These are phyloP conservation scores for Temnothorax ravouxi DNA, from an alignment of 2,888 invertebrate genomes.

Conservation along the genomic window DNA sequence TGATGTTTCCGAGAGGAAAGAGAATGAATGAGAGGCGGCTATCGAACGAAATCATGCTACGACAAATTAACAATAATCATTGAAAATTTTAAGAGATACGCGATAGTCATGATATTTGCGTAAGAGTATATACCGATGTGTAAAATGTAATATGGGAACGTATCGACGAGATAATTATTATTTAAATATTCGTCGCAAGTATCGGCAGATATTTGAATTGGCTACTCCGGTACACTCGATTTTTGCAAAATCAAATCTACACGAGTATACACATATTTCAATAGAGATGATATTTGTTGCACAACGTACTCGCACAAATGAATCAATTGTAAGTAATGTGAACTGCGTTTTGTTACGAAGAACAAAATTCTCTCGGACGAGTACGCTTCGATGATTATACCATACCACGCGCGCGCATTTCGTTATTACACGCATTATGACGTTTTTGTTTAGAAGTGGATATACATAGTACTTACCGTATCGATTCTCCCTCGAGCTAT, in stretches of 20 bases:
- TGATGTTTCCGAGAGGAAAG: background rate
- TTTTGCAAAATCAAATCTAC: background rate
- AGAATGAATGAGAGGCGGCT: background rate
- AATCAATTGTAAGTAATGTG: background rate
- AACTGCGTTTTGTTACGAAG: background rate
- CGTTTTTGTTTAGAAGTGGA: slow-evolving; percentile 12
- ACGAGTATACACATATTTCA: background rate
- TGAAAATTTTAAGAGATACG: background rate
- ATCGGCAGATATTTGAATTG: background rate
- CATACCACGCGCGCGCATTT: slow-evolving; percentile 1
- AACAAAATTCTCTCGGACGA: background rate
- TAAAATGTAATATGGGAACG: background rate
- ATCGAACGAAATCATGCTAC: background rate
- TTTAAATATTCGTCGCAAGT: background rate
- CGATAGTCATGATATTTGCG: background rate
- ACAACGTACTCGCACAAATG: background rate
- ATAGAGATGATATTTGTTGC: background rate
- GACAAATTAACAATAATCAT: background rate
- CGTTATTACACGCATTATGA: background rate
- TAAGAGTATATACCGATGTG: background rate
- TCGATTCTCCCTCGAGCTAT: slow-evolving; percentile 23
- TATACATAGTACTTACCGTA: slow-evolving; percentile 43
- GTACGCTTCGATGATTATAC: background rate
- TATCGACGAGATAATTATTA: background rate
- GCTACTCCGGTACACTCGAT: background rate